Base-by-base conservation (phyloP, 1,140 invertebrate species). In the Papilio machaon region DNA sequence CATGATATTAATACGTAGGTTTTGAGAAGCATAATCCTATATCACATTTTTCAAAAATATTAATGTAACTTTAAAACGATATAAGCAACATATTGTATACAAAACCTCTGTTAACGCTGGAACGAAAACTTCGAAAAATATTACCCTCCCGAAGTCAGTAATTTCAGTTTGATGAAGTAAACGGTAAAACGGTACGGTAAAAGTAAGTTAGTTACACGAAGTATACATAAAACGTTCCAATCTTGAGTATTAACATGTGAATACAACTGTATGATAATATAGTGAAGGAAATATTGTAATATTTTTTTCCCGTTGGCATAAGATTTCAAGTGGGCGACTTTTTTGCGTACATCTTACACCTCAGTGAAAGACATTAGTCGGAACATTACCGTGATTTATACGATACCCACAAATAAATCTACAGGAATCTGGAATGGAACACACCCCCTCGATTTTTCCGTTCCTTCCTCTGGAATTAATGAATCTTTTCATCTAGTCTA, bases 381-480 rank as follows among this genome's bases (percentile, higher is more conserved):
- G 86, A 82, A 86, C 89, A 90, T 90, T 90, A 90, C 86, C 82
- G 85, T 89, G 89, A 90, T 90, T 90, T 90, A 89, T 87, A 84
- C 80, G 74, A 83, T 81, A 82, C 85, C 84, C 83, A 80, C 79
- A 85, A 82, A 89, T 89, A 90, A 89, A 90, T 89, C 85, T 85
- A 85, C 54, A 7, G 54, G 83, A 82, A 86, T 86, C 85, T 82
- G 81, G 80, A 81, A 79, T 81, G 49, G 81, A 85, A 81, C 86
- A 89, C 85, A 86, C 85, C 85, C 88, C 83, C 87, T 82, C 81
- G 85, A 84, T 85, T 88, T 86, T 84, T 82, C 82, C 54, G 75
- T 81, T 86, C 83, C 81, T 82, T 81, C 78, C 30, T 75, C 70
- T 47, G 13, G 67, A 79, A 79, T 81, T 70, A 83, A 81, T 79